Evolutionary conservation across 2,888 invertebrate genomes (phyloP).

Genomic region (Neoscelio sp.): DNA sequence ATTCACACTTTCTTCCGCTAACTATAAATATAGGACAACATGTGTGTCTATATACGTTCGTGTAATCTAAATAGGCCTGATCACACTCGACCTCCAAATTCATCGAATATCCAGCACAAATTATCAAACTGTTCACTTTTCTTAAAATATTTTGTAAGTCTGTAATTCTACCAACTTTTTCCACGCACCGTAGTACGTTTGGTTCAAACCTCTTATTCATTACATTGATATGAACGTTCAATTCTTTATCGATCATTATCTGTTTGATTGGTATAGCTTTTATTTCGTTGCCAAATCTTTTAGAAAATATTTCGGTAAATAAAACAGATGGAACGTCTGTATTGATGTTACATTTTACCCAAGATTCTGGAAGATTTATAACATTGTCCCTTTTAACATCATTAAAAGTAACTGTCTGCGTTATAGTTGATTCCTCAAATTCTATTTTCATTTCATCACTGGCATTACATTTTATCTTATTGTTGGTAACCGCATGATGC

Average conservation of each 20-base stretch:
- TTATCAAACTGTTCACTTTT: slow-evolving; percentile 16
- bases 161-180: neutral
- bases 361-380: slow-evolving; percentile 23
- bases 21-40: slow-evolving; percentile 24
- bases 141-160: slow-evolving; percentile 13
- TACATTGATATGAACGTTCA: slow-evolving; percentile 10
- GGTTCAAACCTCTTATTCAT: slow-evolving; percentile 12
- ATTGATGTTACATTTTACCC: slow-evolving; percentile 19
- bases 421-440: neutral
- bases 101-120: slow-evolving; percentile 14
- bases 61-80: slow-evolving; percentile 21
- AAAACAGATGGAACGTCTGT: slow-evolving; percentile 17
- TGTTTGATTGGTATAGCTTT: slow-evolving; percentile 23
- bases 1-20: slow-evolving; percentile 27
- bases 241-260: slow-evolving; percentile 22
- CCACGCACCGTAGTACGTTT: slow-evolving; percentile 2
- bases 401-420: slow-evolving; percentile 4
- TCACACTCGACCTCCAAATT: slow-evolving; percentile 12
- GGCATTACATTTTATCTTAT: neutral
- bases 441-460: neutral
- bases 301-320: slow-evolving; percentile 12
- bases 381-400: neutral
- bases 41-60: slow-evolving; percentile 13
- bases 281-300: slow-evolving; percentile 22
- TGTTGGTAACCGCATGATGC: neutral